phyloP scores from a whole-genome alignment of 2,113 vertebrate species.

The Corydoras sp. region DNA sequence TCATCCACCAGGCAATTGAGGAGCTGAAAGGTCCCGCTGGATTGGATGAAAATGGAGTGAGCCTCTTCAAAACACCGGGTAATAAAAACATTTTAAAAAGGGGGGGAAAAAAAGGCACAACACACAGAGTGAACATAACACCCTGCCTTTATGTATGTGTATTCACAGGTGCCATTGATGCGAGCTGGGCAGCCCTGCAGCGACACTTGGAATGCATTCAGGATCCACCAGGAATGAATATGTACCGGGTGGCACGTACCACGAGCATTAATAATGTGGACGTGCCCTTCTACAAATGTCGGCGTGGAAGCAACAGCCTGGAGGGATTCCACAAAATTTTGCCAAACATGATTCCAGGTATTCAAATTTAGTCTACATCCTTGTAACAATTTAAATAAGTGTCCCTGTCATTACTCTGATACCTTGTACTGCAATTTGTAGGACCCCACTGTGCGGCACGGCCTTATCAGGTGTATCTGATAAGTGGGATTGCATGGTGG shows the following conservation, averaged over 20 bases:
- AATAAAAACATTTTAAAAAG: background rate
- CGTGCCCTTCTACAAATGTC: slow-evolving; percentile 22
- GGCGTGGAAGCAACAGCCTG: slow-evolving; percentile 38
- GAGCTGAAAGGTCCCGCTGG: slow-evolving; percentile 24
- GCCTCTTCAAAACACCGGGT: slow-evolving; percentile 24
- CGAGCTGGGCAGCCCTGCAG: no score
- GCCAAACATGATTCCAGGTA: slow-evolving; percentile 14
- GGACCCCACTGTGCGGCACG: slow-evolving; percentile 20
- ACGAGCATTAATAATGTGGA: slow-evolving; percentile 31
- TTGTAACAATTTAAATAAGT: background rate
- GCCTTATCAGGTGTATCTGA: slow-evolving; percentile 31
- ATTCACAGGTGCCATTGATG: no score
- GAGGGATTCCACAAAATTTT: slow-evolving; percentile 31
- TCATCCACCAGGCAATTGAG: slow-evolving; percentile 23
- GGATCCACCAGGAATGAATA: slow-evolving; percentile 26
- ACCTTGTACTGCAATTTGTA: background rate
- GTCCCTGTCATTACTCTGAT: slow-evolving; percentile 11
- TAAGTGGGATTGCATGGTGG: slow-evolving; percentile 11
- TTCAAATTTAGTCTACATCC: no score
- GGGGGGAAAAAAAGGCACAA: no score
- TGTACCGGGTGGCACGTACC: slow-evolving; percentile 24
- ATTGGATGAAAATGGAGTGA: slow-evolving; percentile 31
- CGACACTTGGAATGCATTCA: background rate
- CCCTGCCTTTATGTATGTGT: no score
- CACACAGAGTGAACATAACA: no score